Base-by-base conservation (phyloP, 2,888 invertebrate species). In the Gastrophysa polygoni region DNA sequence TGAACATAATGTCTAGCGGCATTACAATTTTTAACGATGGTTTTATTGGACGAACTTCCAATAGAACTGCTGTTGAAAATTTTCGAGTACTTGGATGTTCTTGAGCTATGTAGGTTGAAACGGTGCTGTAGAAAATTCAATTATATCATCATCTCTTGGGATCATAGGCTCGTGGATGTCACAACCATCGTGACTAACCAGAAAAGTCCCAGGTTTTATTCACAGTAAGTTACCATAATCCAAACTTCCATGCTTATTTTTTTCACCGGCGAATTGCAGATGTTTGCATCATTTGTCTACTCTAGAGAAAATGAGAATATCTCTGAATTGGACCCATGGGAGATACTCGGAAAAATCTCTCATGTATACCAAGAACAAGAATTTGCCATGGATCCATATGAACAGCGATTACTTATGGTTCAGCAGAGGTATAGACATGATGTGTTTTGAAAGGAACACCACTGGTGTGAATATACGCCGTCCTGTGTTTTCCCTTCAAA, bases 321-420 rank as follows among this genome's bases (percentile, higher is more conserved):
- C 81, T 0, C 73, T 80, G n/a, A 87, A 88, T 71, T 88, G 88
- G 88, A 72, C 81, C n/a, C 78, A 77, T 49, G 88, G 87, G 1
- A 78, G 78, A 51, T 88, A 85, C 69, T 73, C 77, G 11, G 85
- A 85, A 65, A 79, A 77, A 28, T 74, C 80, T 11, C 77, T 84
- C 44, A 81, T 83, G 57, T 81, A 81, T 24, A 66, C 57, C 46
- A 71, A 64, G 48, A 77, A 76, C 46, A 85, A 83, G 75, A 81
- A 82, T 65, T 82, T 86, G 73, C 85, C 88, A 44, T 85, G 85
- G 81, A 69, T 88, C 7, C 78, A 82, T 50, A 70, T 88, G 32
- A 83, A 85, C 7, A 78, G 77, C 0, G 78, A 85, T 17, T 73
- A 73, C 28, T 68, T 88, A 0, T 88, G 87, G 82, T 81, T 87